Evolutionary conservation across 2,888 invertebrate genomes (phyloP).

Genomic region (Formica aserva): DNA sequence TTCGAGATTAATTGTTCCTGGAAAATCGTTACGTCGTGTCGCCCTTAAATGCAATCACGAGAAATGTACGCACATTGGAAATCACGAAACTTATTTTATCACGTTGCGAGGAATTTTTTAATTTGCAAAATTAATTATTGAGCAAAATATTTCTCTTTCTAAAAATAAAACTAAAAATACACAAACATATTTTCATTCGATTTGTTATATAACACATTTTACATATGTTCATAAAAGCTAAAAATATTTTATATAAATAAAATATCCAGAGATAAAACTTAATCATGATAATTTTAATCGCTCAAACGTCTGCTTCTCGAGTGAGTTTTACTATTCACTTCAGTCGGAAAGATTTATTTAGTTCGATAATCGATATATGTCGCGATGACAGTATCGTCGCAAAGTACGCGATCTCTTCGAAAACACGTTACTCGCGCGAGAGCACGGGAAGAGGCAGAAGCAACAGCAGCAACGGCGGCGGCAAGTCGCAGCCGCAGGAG

Average conservation of each 20-base stretch:
- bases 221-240: not conserved
- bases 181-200: not conserved
- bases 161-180: not conserved
- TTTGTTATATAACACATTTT: not conserved
- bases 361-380: slow-evolving; percentile 31
- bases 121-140: not conserved
- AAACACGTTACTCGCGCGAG: slow-evolving; percentile 31
- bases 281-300: slow-evolving; percentile 30
- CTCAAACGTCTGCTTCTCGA: not conserved
- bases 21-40: not conserved
- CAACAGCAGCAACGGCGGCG: slow-evolving; percentile 7
- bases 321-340: not conserved
- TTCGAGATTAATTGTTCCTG: slow-evolving; percentile 40
- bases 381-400: slow-evolving; percentile 36
- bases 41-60: slow-evolving; percentile 5
- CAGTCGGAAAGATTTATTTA: slow-evolving; percentile 27
- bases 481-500: slow-evolving; percentile 8
- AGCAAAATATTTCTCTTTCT: not conserved
- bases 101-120: not conserved
- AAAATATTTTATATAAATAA: not conserved
- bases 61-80: not conserved
- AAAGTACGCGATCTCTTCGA: slow-evolving; percentile 40
- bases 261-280: not conserved
- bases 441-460: slow-evolving; percentile 43
- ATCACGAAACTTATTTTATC: not conserved